These are phyloP conservation scores for Amaurobius ferox DNA, from an alignment of 2,888 invertebrate species.

Conservation along the genomic window DNA sequence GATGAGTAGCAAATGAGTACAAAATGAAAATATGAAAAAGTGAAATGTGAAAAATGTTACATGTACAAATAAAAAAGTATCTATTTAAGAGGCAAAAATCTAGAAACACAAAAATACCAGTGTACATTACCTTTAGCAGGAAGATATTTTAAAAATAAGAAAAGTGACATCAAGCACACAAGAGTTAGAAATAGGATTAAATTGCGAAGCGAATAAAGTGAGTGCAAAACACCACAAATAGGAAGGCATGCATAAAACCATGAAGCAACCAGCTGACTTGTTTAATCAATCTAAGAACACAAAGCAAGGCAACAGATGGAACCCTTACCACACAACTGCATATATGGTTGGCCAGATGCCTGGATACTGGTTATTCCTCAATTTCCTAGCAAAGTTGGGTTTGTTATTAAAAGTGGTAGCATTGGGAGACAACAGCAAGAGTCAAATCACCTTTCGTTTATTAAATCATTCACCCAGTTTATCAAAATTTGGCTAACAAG, in stretches of 20 bases:
- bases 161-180: slow-evolving; percentile 68
- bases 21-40: no score
- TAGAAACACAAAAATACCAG: neutral
- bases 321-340: slow-evolving; percentile 70
- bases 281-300: slow-evolving; percentile 70
- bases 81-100: neutral
- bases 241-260: slow-evolving; percentile 62
- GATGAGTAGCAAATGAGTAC: no score
- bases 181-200: slow-evolving; percentile 32
- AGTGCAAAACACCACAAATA: slow-evolving; percentile 59
- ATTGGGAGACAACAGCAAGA: slow-evolving; percentile 58
- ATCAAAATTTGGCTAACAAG: no score
- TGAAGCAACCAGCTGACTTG: slow-evolving; percentile 66
- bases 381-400: slow-evolving; percentile 67
- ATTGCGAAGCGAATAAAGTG: slow-evolving; percentile 58
- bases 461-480: slow-evolving; percentile 25
- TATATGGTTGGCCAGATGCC: slow-evolving; percentile 49
- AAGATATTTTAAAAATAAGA: neutral
- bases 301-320: slow-evolving; percentile 67
- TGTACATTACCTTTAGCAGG: neutral
- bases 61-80: neutral
- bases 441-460: slow-evolving; percentile 57
- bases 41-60: neutral
- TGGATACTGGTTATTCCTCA: slow-evolving; percentile 59
- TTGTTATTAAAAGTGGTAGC: slow-evolving; percentile 56